phyloP scores from a whole-genome alignment of 2,888 invertebrate genomes.

The Sialis fuliginosa region DNA sequence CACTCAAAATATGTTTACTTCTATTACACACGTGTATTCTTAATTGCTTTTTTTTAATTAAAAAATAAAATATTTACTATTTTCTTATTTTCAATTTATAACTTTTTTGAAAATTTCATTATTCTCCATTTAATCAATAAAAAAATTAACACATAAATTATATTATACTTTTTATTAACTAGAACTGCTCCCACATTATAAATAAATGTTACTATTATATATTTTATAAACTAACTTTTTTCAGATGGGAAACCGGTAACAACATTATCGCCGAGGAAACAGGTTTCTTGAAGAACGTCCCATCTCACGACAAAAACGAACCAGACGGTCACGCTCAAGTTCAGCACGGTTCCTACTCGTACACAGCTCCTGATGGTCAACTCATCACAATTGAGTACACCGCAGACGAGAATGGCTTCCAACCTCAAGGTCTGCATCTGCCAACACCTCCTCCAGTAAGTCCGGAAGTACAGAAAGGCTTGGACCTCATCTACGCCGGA shows the following conservation, averaged over 20 bases:
- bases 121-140: too few species aligned
- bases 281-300: constrained; percentile 48
- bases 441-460: constrained; percentile 73
- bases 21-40: too few species aligned
- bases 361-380: constrained; percentile 64
- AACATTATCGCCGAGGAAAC: constrained; percentile 62
- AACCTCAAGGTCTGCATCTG: constrained; percentile 62
- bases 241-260: constrained; percentile 69
- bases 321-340: constrained; percentile 50
- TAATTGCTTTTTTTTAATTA: too few species aligned
- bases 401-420: constrained; percentile 70
- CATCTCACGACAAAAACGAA: constrained; percentile 31
- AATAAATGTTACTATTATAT: neutral
- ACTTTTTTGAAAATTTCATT: too few species aligned
- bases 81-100: too few species aligned
- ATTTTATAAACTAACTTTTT: constrained; percentile 7
- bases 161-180: too few species aligned
- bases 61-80: too few species aligned
- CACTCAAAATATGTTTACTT: too few species aligned
- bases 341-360: constrained; percentile 61
- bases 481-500: constrained; percentile 73
- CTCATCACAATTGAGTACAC: constrained; percentile 59
- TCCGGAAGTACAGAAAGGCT: constrained; percentile 69
- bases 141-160: too few species aligned
- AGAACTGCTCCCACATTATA: neutral